phyloP scores from a whole-genome alignment of 2,888 invertebrate genomes.

The Euproctis similis region DNA sequence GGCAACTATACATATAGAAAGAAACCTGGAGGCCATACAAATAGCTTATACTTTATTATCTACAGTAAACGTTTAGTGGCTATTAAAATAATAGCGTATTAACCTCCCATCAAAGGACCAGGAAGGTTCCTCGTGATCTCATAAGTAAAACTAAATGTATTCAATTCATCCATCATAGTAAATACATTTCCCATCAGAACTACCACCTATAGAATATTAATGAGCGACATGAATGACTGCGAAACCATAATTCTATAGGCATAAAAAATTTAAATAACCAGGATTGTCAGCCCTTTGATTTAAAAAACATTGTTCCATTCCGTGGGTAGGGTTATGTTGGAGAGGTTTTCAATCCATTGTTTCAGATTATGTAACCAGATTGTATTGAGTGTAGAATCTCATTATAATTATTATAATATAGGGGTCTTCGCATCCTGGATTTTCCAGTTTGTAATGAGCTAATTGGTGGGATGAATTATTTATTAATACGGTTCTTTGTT shows the following conservation, averaged over 20 bases:
- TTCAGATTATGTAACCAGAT: constrained; percentile 10
- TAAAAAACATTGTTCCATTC: not conserved
- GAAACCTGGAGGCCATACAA: no score
- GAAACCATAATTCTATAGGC: constrained; percentile 21
- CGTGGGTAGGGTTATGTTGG: constrained; percentile 4
- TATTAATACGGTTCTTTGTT: not conserved
- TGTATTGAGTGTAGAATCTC: constrained; percentile 7
- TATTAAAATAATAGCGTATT: constrained; percentile 13
- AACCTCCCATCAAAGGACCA: constrained; percentile 6
- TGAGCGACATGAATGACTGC: constrained; percentile 19
- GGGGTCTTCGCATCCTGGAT: constrained; percentile 14
- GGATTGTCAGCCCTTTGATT: not conserved
- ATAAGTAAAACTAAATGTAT: constrained; percentile 24
- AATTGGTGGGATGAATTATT: not conserved
- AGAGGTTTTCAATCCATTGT: constrained; percentile 1
- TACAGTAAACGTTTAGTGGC: constrained; percentile 1
- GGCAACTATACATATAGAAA: no score
- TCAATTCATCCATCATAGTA: constrained; percentile 26
- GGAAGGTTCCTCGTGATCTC: constrained; percentile 4
- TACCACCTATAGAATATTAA: constrained; percentile 29
- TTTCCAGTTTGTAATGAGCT: constrained; percentile 3
- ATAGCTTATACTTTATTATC: no score
- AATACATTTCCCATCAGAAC: constrained; percentile 34
- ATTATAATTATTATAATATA: constrained; percentile 1
- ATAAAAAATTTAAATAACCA: constrained; percentile 22